phyloP scores from a whole-genome alignment of 2,113 vertebrate species.

The Cynopterus brachyotis region DNA sequence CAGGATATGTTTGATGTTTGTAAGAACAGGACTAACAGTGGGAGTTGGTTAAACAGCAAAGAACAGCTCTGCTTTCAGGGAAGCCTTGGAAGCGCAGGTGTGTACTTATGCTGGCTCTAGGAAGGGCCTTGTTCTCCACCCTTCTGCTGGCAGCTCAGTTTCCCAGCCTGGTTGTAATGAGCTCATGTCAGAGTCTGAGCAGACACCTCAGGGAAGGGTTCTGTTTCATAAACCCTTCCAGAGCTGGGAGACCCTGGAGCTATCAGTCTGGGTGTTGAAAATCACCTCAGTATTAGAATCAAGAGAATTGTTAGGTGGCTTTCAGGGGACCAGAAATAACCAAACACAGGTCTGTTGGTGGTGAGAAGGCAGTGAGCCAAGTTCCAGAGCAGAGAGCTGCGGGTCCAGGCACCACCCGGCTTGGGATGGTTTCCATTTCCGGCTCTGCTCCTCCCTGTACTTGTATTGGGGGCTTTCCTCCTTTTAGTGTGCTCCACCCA shows the following conservation, averaged over 20 bases:
- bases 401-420: rapidly evolving
- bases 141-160: neutral
- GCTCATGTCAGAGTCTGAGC: neutral
- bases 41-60: neutral
- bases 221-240: neutral
- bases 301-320: neutral
- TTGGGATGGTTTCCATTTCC: neutral
- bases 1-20: neutral
- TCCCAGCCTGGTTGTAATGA: neutral
- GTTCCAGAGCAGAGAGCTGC: neutral
- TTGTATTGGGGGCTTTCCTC: neutral
- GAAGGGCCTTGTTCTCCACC: neutral
- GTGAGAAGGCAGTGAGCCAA: neutral
- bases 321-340: neutral
- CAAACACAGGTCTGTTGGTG: rapidly evolving
- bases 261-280: neutral
- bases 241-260: neutral
- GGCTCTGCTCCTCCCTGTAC: neutral
- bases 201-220: neutral
- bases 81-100: neutral
- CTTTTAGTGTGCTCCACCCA: neutral
- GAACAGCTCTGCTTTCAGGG: neutral
- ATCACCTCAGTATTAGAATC: neutral
- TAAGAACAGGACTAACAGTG: neutral
- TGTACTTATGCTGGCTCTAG: neutral